Conservation (phyloP, 2,113 vertebrate genomes). For the Sitta europaea region DNA sequence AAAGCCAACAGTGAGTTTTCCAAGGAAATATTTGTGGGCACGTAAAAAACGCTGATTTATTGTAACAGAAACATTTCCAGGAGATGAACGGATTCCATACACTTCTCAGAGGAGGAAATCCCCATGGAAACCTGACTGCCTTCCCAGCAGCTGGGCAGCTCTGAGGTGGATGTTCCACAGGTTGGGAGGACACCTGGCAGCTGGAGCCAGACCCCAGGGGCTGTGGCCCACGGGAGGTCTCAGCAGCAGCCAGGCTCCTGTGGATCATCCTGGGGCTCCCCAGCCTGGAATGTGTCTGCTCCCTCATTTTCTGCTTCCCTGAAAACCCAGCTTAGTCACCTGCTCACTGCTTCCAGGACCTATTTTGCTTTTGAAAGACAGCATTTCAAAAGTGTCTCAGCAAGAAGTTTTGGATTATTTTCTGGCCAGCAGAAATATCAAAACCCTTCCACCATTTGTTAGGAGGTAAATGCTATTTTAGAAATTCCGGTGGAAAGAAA, state of each 20-base stretch:
- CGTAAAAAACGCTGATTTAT: background rate
- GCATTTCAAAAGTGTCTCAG: background rate
- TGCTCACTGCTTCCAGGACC: background rate
- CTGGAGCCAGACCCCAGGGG: background rate
- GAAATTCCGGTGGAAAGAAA: background rate
- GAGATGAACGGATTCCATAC: background rate
- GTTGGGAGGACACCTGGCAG: background rate
- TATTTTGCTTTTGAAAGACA: background rate
- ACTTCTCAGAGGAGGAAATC: background rate
- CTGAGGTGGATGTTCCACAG: fast-evolving
- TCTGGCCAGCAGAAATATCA: background rate
- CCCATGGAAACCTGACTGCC: constrained; percentile 51
- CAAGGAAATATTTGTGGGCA: constrained; percentile 15
- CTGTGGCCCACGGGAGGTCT: background rate
- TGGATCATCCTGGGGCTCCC: background rate
- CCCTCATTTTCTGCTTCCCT: background rate
- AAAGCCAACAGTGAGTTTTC: background rate
- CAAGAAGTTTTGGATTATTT: background rate
- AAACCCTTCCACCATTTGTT: background rate
- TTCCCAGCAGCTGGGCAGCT: background rate
- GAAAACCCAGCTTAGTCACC: background rate
- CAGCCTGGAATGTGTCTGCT: background rate
- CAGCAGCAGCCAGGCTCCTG: background rate
- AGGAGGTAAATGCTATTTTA: background rate
- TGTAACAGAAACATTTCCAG: background rate